phyloP scores from a whole-genome alignment of 1,140 invertebrate species.

The Drosophila burlai region DNA sequence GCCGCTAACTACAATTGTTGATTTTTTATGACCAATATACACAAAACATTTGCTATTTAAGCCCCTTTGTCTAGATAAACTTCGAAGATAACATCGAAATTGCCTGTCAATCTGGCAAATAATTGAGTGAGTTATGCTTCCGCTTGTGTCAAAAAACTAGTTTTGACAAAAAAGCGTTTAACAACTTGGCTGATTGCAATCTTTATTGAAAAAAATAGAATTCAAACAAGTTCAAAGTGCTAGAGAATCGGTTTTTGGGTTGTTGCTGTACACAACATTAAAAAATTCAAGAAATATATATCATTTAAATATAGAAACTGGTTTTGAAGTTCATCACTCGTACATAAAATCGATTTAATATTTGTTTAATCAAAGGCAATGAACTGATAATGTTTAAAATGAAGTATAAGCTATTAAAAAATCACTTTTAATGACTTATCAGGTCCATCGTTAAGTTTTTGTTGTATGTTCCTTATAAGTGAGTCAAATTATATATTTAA shows the following conservation, averaged over 20 bases:
- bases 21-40: neutral
- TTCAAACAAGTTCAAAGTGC: neutral
- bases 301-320: neutral
- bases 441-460: neutral
- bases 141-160: slow-evolving; percentile 8
- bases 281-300: neutral
- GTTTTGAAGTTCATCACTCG: slow-evolving; percentile 10
- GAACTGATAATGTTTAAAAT: too few relatives aligned
- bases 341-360: neutral
- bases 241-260: neutral
- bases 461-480: neutral
- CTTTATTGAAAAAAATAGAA: neutral
- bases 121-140: slow-evolving; percentile 9
- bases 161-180: slow-evolving; percentile 1
- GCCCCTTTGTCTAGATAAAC: neutral
- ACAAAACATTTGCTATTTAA: neutral
- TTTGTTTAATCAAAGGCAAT: slow-evolving; percentile 1
- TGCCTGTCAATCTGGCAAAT: slow-evolving; percentile 8
- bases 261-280: neutral
- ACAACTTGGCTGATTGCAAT: slow-evolving; percentile 3
- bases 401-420: slow-evolving; percentile 1
- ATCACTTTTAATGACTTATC: neutral
- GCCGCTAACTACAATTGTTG: neutral
- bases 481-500: neutral
- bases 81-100: slow-evolving; percentile 1